A percentile compares a stretch with the other conserved stretches of the same genome.
Evolutionary conservation across 1,140 invertebrate species (phyloP).

Genomic region (Brachionus plicatilis): DNA sequence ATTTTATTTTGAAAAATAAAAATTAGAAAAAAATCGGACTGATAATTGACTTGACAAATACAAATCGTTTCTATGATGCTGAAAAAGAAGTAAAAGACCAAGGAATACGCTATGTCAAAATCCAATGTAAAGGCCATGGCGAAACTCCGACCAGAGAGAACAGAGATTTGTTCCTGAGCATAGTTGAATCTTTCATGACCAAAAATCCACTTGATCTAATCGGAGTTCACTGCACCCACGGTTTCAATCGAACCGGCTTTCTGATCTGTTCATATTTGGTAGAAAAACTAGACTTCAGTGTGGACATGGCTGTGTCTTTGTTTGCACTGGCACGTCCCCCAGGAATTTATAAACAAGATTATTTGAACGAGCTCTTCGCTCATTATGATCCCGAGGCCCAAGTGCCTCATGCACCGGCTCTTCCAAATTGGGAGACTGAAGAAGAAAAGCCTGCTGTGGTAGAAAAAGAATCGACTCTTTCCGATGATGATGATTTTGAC

Average conservation of each 20-base stretch:
- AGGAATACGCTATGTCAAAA: slow-evolving; percentile 72
- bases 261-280: slow-evolving; percentile 84
- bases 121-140: slow-evolving; percentile 71
- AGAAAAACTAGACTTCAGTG: slow-evolving; percentile 61
- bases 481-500: slow-evolving; percentile 3
- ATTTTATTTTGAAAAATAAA: slow-evolving; percentile 23
- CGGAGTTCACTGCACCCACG: slow-evolving; percentile 95
- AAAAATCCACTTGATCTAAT: slow-evolving; percentile 65
- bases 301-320: slow-evolving; percentile 71
- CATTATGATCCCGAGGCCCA: slow-evolving; percentile 63
- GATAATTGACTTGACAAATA: slow-evolving; percentile 94
- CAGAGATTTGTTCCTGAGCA: slow-evolving; percentile 68
- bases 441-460: neutral
- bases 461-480: neutral
- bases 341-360: slow-evolving; percentile 68
- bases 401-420: neutral
- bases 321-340: slow-evolving; percentile 61
- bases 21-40: slow-evolving; percentile 74
- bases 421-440: neutral
- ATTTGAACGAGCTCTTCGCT: slow-evolving; percentile 60
- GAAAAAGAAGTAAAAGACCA: slow-evolving; percentile 67
- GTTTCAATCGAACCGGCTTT: slow-evolving; percentile 94
- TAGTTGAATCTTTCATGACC: slow-evolving; percentile 72
- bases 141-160: slow-evolving; percentile 64
- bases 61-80: slow-evolving; percentile 81